phyloP scores from a whole-genome alignment of 2,797 vertebrate genomes.

The Sparidentex hasta region DNA sequence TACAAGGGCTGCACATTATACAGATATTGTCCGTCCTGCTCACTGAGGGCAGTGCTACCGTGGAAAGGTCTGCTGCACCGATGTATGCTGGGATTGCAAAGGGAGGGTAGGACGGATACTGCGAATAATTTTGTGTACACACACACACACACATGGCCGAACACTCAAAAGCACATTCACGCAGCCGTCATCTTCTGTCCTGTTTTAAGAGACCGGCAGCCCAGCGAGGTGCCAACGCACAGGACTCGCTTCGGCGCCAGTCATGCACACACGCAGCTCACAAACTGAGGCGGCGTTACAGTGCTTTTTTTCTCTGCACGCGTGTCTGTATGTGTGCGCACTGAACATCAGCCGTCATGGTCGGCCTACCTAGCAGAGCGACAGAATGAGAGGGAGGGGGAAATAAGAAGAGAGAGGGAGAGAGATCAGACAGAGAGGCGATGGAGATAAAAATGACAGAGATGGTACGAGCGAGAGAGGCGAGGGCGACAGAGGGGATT shows the following conservation, averaged over 20 bases:
- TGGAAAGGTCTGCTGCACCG: conserved; percentile 9
- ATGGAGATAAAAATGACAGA: conserved; percentile 74
- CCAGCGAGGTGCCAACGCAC: conserved; percentile 8
- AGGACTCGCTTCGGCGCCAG: conserved; percentile 16
- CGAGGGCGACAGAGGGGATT: conserved; percentile 68
- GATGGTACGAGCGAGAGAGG: conserved; percentile 59
- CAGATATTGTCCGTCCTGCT: not conserved
- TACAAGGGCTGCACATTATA: not conserved
- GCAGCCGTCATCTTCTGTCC: conserved; percentile 14
- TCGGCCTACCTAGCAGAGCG: conserved; percentile 31
- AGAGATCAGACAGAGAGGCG: conserved; percentile 54
- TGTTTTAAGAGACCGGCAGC: conserved; percentile 34
- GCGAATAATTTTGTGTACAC: conserved; percentile 29
- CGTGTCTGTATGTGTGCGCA: not conserved
- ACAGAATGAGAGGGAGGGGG: conserved; percentile 35
- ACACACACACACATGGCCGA: not conserved
- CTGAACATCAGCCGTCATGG: conserved; percentile 29
- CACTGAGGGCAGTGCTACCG: not conserved
- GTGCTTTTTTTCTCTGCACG: not conserved
- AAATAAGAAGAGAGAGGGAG: conserved; percentile 47
- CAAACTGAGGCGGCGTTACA: not conserved
- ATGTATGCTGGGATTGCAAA: conserved; percentile 17
- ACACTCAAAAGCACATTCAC: not conserved
- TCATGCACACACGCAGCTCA: conserved; percentile 11
- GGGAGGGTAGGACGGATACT: not conserved